Base-by-base conservation (phyloP, 2,113 vertebrate genomes). In the Cyrtonyx montezumae region DNA sequence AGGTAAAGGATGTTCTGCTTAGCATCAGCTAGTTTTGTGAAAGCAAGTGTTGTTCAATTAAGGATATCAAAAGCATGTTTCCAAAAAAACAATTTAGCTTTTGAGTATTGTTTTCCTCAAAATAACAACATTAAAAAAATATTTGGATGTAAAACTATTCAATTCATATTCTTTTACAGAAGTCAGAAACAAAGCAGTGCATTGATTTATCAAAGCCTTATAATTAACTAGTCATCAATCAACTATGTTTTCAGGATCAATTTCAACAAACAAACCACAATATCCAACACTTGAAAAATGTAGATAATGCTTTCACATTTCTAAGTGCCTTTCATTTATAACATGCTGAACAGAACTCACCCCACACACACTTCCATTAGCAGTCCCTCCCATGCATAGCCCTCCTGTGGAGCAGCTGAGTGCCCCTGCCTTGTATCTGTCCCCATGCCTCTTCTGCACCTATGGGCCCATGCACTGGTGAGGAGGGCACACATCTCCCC, bases 401-500 rank as follows among this genome's bases (percentile, higher is more conserved):
- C 8, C 11, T 42, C 23, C 0, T 2, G 10, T 20, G 30, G 26
- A n/a, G 19, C 45, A 46, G 26, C 32, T 18, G 36, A 30, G 11
- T 40, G 18, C 40, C 46, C 55, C 3, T 0, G 22, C 19, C 18
- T 53, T 36, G 6, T 61, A 7, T 15, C 8, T 0, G n/a, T 46
- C n/a, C 18, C 15, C 1, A 0, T 15, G 40, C 28, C 22, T 14
- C 62, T 30, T 40, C 55, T 42, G 30, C 30, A 42, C 23, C 26
- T 3, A 0, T 45, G 25, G 25, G 30, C 37, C 48, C 48, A 16
- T 6, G 15, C 15, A 23, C 6, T 0, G 1, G 28, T 42, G 28
- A 34, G 8, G 36, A 55, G 40, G 12, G 28, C 37, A 28, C 30
- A n/a, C 28, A 8, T 37, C 6, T 3, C 13, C 14, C 16, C 6